Evolutionary conservation across 2,888 invertebrate genomes (phyloP).

Genomic region (Mythimna impura): DNA sequence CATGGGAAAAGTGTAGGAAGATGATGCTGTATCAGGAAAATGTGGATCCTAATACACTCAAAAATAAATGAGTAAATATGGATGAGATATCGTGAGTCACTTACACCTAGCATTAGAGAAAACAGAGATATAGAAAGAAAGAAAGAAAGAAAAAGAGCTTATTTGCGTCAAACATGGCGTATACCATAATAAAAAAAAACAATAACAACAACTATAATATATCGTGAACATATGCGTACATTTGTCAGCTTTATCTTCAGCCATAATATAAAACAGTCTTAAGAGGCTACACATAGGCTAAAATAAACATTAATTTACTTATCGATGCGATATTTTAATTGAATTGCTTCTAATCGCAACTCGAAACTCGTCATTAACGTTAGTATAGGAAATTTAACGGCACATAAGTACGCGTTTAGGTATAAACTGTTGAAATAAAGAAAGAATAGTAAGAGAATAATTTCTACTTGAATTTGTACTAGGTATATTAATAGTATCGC

Average conservation of each 20-base stretch:
- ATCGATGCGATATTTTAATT: slow-evolving; percentile 10
- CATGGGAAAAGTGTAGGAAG: not conserved
- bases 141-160: too few species aligned
- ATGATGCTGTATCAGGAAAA: not conserved
- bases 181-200: too few species aligned
- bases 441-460: not conserved
- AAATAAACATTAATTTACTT: not conserved
- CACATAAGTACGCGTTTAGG: too few species aligned
- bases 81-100: not conserved
- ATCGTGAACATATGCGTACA: not conserved
- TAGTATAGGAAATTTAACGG: too few species aligned
- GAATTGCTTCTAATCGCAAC: not conserved
- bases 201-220: too few species aligned
- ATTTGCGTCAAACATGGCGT: too few species aligned
- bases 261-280: not conserved
- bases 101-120: not conserved
- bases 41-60: not conserved
- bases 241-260: not conserved
- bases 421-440: not conserved
- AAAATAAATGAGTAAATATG: not conserved
- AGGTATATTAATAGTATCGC: not conserved
- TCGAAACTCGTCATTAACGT: not conserved
- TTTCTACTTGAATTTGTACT: not conserved
- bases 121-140: not conserved
- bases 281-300: not conserved